A percentile compares a stretch with the other conserved stretches of the same genome.
These are phyloP conservation scores for Pteria penguin DNA, from an alignment of 2,888 invertebrate genomes.

Conservation along the genomic window DNA sequence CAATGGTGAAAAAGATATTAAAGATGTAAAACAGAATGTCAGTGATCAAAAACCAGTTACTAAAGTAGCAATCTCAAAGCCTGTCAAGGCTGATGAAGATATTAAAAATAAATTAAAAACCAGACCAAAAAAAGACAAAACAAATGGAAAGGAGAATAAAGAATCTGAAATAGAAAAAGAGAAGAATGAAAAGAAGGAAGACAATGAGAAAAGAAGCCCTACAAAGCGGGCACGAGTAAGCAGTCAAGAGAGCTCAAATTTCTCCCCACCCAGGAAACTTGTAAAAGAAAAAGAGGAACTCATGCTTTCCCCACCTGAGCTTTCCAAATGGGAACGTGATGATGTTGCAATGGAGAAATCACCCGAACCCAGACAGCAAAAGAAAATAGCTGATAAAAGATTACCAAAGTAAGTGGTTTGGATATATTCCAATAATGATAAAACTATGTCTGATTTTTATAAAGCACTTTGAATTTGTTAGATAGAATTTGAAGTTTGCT, in stretches of 20 bases:
- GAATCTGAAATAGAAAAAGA: constrained; percentile 18
- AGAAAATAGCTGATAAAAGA: constrained; percentile 83
- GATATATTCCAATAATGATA: background rate
- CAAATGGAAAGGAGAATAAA: constrained; percentile 26
- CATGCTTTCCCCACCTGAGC: constrained; percentile 83
- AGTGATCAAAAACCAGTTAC: background rate
- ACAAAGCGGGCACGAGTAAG: constrained; percentile 26
- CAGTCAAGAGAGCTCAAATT: background rate
- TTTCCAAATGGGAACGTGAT: constrained; percentile 94
- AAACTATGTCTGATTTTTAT: too few relatives aligned
- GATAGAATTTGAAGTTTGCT: too few relatives aligned
- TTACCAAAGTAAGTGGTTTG: constrained; percentile 86
- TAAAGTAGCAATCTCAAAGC: background rate
- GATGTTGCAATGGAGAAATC: constrained; percentile 79
- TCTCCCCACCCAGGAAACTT: background rate
- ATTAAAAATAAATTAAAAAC: constrained; percentile 23
- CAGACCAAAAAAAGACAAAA: constrained; percentile 16
- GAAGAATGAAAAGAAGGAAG: constrained; percentile 26
- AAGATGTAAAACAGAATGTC: background rate
- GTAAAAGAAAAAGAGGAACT: constrained; percentile 49
- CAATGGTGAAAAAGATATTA: constrained; percentile 41
- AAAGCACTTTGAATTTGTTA: too few relatives aligned
- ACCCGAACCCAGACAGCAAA: constrained; percentile 44
- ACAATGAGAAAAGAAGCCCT: constrained; percentile 41
- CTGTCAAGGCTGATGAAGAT: constrained; percentile 1